phyloP scores from a whole-genome alignment of 2,888 invertebrate genomes.

The Eupithecia inturbata region DNA sequence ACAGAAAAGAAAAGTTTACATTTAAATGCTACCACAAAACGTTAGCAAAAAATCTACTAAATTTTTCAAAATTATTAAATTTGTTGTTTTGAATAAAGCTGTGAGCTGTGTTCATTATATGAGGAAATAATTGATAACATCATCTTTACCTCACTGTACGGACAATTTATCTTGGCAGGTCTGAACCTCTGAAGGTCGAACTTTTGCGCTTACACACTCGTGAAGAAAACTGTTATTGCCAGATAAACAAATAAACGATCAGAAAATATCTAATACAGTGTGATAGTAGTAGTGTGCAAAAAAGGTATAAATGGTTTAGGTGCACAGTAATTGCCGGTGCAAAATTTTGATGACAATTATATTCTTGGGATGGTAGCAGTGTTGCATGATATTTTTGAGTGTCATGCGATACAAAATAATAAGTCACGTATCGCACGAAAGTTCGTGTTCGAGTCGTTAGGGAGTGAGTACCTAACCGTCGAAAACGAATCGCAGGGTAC shows the following conservation, averaged over 20 bases:
- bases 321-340: neutral
- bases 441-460: too few species aligned
- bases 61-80: neutral
- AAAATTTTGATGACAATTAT: slow-evolving; percentile 10
- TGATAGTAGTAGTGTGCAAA: neutral
- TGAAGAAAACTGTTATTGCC: too few species aligned
- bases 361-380: slow-evolving; percentile 32
- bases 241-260: too few species aligned
- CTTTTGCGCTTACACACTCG: too few species aligned
- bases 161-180: too few species aligned
- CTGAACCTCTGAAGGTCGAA: too few species aligned
- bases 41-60: neutral
- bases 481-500: too few species aligned
- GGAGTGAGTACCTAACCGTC: too few species aligned
- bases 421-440: too few species aligned
- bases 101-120: neutral
- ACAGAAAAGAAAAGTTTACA: neutral
- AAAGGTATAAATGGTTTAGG: neutral
- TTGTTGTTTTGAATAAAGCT: neutral
- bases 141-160: neutral
- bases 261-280: too few species aligned
- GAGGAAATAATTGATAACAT: neutral
- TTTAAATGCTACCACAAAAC: neutral
- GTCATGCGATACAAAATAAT: too few species aligned
- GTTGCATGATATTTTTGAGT: too few species aligned